Evolutionary conservation across 2,113 vertebrate species (phyloP), one percentile per base, ranked within the genome.

Genomic region (Bufo gargarizans): DNA sequence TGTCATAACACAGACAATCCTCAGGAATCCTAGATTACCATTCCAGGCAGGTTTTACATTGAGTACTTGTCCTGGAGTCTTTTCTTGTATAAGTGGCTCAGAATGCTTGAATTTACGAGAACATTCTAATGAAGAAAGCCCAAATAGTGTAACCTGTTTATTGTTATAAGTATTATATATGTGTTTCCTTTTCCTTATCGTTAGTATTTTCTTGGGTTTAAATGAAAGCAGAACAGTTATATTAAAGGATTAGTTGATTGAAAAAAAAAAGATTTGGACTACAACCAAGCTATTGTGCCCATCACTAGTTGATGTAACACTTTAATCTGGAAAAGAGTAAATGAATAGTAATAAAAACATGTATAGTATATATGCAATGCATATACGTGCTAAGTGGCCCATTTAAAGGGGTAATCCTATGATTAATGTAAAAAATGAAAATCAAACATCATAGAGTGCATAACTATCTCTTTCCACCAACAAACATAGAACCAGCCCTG

Each of bases 11-110:
- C n/a, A 79, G 85, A 53, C 49, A 10, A 49, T 47, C 58, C 12
- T 65, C 56, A 77, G 84, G 12, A 55, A 77, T 58, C 13, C 49
- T 4, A 4, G 20, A 7, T 77, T 72, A 14, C 65, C 77, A 87
- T 87, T 81, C 47, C 77, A 87, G 77, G 45, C 77, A 49, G 72
- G 77, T 45, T 53, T 85, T 74, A 74, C 49, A 45, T 76, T 33
- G 45, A 84, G 82, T 74, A 12, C 49, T 85, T 16, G 20, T 69
- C 50, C 14, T 58, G 53, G 53, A 33, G 77, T 81, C 20, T 20
- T 17, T 11, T 58, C 43, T 49, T 19, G 45, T 50, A 76, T 49
- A 76, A 76, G 47, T 76, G 50, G 72, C 45, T 20, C 10, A 16
- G 47, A 50, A 50, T 76, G 45, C 72, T 11, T 50, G 45, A 43